Evolutionary conservation across 2,797 vertebrate genomes (phyloP).

Genomic region (Dendrocincla tyrannina): DNA sequence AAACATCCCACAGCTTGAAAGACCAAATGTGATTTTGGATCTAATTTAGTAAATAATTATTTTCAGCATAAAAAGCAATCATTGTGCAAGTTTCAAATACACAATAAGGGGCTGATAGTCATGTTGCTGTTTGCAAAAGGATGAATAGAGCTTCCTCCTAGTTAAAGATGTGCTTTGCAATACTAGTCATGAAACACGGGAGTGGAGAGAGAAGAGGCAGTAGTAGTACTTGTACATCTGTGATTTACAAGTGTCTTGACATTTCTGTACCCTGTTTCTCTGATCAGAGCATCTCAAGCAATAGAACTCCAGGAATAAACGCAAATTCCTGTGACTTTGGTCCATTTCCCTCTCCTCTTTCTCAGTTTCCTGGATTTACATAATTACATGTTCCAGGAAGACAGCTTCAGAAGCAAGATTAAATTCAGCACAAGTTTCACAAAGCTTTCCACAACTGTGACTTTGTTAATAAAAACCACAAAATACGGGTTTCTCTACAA

Average conservation of each 20-base stretch:
- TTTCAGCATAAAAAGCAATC: background rate
- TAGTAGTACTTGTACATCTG: background rate
- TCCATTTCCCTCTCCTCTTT: background rate
- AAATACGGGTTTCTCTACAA: background rate
- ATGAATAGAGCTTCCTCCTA: background rate
- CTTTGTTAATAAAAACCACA: slow-evolving; percentile 25
- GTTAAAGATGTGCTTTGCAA: background rate
- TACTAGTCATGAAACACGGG: background rate
- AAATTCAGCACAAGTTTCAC: background rate
- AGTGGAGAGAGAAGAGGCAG: background rate
- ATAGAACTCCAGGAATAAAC: background rate
- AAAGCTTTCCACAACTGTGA: background rate
- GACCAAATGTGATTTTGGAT: background rate
- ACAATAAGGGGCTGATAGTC: background rate
- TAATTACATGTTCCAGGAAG: background rate
- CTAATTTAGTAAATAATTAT: background rate
- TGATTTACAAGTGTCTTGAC: background rate
- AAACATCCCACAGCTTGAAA: background rate
- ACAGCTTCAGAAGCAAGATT: background rate
- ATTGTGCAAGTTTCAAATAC: background rate
- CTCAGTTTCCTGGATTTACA: background rate
- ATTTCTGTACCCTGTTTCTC: background rate
- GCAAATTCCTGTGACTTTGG: background rate
- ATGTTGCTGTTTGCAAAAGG: background rate
- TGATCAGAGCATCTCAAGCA: background rate